Base-by-base conservation (phyloP, 2,888 invertebrate species). In the Parthenolecanium corni region DNA sequence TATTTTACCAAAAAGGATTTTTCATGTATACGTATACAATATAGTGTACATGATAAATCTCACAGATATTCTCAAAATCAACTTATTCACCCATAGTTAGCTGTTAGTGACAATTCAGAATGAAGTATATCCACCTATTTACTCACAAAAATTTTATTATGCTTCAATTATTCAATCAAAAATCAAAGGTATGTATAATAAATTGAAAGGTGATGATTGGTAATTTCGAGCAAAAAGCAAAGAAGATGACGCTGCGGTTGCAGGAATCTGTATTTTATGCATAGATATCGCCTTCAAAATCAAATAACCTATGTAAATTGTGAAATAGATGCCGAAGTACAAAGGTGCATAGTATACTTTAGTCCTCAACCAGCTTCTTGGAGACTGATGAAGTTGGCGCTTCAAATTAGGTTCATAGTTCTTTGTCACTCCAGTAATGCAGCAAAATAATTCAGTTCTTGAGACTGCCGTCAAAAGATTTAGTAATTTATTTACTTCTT, bases 271-370 rank as follows among this genome's bases (percentile, higher is more conserved):
- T 46, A 86, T 83, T 73, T 85, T 86, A 71, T 86, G 86, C 65
- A 85, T 78, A 38, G 84, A 77, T 38, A 86, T 80, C 3, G 85
- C 83, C 72, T 85, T 85, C 25, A 85, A 76, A 65, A 86, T 82
- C 24, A 86, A 75, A 18, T 84, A 82, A 2, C 82, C 82, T 0
- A 86, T 82, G 69, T 86, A 86, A 64, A 84, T 74, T 56, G 76
- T 73, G 67, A 76, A 76, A 66, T 76, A 86, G 14, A 85, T 82
- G 71, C 85, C 85, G 71, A 86, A 86, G 72, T 85, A 86, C 49
- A 86, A 73, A 0, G 86, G 86, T 66, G 86, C 76, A 70, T 85
- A 86, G 78, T 85, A 86, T 38, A 86, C 74, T 70, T 86, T 86
- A 68, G 83, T 80, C 2, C 85, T 85, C 65, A 86, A 76, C 70